phyloP scores from a whole-genome alignment of 35 echinoderm and acorn worm species.

The Acanthaster planci region DNA sequence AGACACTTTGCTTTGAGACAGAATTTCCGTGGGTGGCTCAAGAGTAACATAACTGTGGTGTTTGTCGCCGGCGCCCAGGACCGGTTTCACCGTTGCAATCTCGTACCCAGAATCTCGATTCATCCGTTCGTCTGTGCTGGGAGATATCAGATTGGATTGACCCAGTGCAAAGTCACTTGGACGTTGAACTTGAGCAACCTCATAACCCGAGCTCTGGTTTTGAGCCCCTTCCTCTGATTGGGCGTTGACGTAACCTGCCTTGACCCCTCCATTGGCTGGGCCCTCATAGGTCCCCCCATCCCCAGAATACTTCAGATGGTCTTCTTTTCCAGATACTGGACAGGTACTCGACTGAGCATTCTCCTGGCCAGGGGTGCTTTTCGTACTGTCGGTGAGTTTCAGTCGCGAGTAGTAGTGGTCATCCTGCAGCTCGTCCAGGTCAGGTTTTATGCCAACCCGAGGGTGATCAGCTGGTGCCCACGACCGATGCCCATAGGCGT shows the following conservation, averaged over 20 bases:
- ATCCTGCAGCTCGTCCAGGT: not conserved
- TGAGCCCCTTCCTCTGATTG: not conserved
- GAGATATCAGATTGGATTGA: not conserved
- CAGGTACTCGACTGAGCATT: not conserved
- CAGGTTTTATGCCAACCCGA: not conserved
- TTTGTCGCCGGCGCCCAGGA: not conserved
- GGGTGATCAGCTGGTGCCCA: not conserved
- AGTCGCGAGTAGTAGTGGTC: slow-evolving; percentile 11
- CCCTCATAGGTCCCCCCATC: not conserved
- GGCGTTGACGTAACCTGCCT: not conserved
- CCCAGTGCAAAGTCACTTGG: not conserved
- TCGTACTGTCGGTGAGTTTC: not conserved
- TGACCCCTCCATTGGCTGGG: not conserved
- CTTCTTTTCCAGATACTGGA: not conserved
- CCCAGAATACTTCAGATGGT: not conserved
- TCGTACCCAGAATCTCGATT: not conserved
- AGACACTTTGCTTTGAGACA: not conserved
- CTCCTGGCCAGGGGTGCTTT: not conserved
- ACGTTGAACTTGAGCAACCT: not conserved
- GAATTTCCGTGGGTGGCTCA: not conserved
- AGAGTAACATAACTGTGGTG: not conserved
- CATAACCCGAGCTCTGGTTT: not conserved
- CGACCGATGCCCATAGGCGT: not conserved
- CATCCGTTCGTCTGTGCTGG: not conserved
- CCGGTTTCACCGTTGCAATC: slow-evolving; percentile 2